phyloP scores from a whole-genome alignment of 1,140 invertebrate genomes.

The Listronotus bonariensis region DNA sequence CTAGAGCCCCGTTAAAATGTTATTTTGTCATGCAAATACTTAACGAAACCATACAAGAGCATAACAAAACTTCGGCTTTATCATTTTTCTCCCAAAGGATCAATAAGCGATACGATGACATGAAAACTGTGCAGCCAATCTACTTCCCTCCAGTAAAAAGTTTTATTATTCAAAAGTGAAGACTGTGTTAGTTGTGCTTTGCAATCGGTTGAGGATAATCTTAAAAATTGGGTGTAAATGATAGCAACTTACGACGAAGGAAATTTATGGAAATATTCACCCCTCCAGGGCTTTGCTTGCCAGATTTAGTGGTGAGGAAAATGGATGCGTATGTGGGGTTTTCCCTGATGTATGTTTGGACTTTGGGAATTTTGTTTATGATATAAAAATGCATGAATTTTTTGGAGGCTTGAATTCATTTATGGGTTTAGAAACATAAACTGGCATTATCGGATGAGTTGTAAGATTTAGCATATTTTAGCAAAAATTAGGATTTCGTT shows the following conservation, averaged over 20 bases:
- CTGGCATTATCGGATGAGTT: too few relatives aligned
- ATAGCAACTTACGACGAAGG: conserved; percentile 39
- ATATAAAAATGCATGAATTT: too few relatives aligned
- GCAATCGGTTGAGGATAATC: conserved; percentile 30
- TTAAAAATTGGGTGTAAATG: conserved; percentile 44
- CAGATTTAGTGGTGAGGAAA: conserved; percentile 22
- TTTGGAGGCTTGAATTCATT: too few relatives aligned
- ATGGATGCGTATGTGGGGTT: conserved; percentile 10
- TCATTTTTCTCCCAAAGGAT: conserved; percentile 11
- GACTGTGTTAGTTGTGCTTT: conserved; percentile 22
- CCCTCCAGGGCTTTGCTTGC: conserved; percentile 21
- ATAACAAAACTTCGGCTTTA: conserved; percentile 9
- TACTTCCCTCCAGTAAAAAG: conserved; percentile 4
- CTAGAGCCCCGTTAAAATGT: too few relatives aligned
- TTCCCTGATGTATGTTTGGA: conserved; percentile 20
- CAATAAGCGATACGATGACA: conserved; percentile 11
- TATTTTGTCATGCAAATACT: too few relatives aligned
- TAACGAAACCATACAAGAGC: not conserved
- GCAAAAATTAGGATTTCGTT: too few relatives aligned
- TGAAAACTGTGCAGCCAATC: conserved; percentile 6
- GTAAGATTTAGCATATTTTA: too few relatives aligned
- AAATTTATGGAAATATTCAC: conserved; percentile 40
- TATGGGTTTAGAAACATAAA: too few relatives aligned
- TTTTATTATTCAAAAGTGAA: conserved; percentile 31
- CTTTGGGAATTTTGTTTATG: not conserved